phyloP scores from a whole-genome alignment of 53 echinoderm and acorn worm genomes.

The Holothuria scabra region DNA sequence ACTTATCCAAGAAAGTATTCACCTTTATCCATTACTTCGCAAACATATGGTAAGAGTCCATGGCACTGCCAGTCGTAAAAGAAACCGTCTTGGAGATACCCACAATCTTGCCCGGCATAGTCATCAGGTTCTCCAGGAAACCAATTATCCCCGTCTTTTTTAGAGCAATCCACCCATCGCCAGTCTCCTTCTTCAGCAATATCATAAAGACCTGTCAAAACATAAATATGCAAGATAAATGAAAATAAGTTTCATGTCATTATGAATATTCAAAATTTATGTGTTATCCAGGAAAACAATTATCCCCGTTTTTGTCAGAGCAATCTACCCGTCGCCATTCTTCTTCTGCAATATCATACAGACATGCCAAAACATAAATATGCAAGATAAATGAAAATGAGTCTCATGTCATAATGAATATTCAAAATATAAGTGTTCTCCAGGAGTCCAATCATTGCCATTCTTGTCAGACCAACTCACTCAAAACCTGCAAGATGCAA shows the following conservation, averaged over 20 bases:
- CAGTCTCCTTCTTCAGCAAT: slow-evolving; percentile 70
- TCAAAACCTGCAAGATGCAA: too few relatives aligned
- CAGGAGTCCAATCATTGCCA: too few relatives aligned
- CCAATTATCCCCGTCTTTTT: slow-evolving; percentile 63
- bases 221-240: neutral
- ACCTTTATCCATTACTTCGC: slow-evolving; percentile 36
- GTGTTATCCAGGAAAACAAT: slow-evolving; percentile 75
- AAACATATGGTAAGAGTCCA: slow-evolving; percentile 26
- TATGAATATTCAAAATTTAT: slow-evolving; percentile 32
- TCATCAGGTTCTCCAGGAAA: slow-evolving; percentile 72
- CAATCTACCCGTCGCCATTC: slow-evolving; percentile 83
- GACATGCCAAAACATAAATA: too few relatives aligned
- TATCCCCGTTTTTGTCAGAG: slow-evolving; percentile 47
- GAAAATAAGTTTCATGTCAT: neutral
- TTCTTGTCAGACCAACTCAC: too few relatives aligned
- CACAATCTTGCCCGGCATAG: slow-evolving; percentile 70
- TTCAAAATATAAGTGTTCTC: too few relatives aligned
- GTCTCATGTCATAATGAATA: too few relatives aligned
- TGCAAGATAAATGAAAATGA: too few relatives aligned
- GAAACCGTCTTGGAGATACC: slow-evolving; percentile 53
- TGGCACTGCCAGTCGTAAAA: slow-evolving; percentile 38
- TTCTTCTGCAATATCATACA: slow-evolving; percentile 74
- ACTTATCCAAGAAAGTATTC: too few relatives aligned
- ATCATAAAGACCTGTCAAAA: slow-evolving; percentile 74
- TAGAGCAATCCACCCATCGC: slow-evolving; percentile 84